Evolutionary conservation across 1,140 invertebrate species (phyloP).

Genomic region (Tetragonula clypearis): DNA sequence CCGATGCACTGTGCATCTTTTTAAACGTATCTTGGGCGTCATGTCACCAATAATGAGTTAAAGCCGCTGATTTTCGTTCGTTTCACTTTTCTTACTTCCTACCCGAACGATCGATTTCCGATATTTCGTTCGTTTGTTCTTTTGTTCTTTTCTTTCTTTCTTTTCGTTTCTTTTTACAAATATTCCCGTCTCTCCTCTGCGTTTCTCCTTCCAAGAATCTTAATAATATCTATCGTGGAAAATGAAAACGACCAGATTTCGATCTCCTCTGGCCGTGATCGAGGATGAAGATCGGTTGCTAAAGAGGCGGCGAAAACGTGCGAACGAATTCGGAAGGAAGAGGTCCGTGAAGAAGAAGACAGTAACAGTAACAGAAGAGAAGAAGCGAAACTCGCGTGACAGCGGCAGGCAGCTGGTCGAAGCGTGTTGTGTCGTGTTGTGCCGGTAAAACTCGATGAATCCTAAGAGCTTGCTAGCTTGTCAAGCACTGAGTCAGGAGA

Average conservation of each 20-base stretch:
- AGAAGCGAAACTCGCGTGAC: slow-evolving; percentile 36
- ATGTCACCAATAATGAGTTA: slow-evolving; percentile 27
- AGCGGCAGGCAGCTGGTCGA: slow-evolving; percentile 34
- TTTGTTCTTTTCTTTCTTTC: too few relatives aligned
- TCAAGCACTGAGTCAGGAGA: slow-evolving; percentile 81
- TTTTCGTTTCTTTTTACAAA: neutral
- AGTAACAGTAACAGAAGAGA: slow-evolving; percentile 11
- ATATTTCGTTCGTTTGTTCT: neutral
- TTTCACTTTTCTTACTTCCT: neutral
- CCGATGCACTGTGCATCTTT: slow-evolving; percentile 38
- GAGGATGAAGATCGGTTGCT: neutral
- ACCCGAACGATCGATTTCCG: neutral
- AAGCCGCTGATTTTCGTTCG: neutral
- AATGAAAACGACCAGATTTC: neutral
- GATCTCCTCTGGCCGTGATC: too few relatives aligned
- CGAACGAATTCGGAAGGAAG: neutral
- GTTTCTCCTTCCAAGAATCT: neutral
- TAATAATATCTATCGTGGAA: neutral
- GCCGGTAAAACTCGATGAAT: slow-evolving; percentile 65
- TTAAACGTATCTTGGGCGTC: slow-evolving; percentile 18
- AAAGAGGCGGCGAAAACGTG: neutral
- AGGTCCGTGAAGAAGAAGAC: slow-evolving; percentile 32
- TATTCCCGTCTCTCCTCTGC: neutral
- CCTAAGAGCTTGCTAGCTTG: slow-evolving; percentile 80
- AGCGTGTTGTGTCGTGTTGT: slow-evolving; percentile 8